Base-by-base conservation (phyloP, 2,888 invertebrate species). In the Matsumyia berberina region DNA sequence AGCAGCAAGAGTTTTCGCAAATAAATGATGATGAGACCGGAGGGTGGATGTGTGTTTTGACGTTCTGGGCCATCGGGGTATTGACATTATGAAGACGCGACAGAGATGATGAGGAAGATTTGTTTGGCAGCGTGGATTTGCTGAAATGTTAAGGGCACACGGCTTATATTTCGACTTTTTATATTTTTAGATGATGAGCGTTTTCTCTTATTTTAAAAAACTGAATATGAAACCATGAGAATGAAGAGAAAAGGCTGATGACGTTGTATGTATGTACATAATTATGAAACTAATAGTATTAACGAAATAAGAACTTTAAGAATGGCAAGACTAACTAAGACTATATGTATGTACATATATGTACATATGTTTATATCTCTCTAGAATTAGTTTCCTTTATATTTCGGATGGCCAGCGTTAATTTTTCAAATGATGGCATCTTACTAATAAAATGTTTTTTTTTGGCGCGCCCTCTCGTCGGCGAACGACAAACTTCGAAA, bases 11-110 rank as follows among this genome's bases (percentile, higher is more conserved):
- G 81, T 80, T 81, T 86, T 81, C 67, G 76, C 81, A 86, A 86
- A 86, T 86, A 86, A 86, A 81, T 86, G 86, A 86, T 81, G 86
- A 81, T 76, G 80, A 85, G 80, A 76, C 80, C 33, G 58, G 66
- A 76, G 74, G 74, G 69, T 72, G 69, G 53, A 64, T 80, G 42
- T 77, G 49, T 72, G 66, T 39, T 70, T 39, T 46, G 67, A 44
- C 62, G 44, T 62, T 70, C 42, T 64, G 70, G 60, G 53, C 73
- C 55, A 51, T 74, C 51, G 42, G 62, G 57, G 58, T 74, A 64
- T 85, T 85, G 64, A 69, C 64, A 74, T 64, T 69, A 42, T 53
- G 19, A 82, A 83, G 74, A 77, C 33, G 29, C 44, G 53, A 35
- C 62, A 35, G 15, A 66, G 49, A 73, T 72, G 64, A 72, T 51